Evolutionary conservation across 2,888 invertebrate species (phyloP), one percentile per base, ranked within the genome.

Genomic region (Ichneumoninae sp.): DNA sequence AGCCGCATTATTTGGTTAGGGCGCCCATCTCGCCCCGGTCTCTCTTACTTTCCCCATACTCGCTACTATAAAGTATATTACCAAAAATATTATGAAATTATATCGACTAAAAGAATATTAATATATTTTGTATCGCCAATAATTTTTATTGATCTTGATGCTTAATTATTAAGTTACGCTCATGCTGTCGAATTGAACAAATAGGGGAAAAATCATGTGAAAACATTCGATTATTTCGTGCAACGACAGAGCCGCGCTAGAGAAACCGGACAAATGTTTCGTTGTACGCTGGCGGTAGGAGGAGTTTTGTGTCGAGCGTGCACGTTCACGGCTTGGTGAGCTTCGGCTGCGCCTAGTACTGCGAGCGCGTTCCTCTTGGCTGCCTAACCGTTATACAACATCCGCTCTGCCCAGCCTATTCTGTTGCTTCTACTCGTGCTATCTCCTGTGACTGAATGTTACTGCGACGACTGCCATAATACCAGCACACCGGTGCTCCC

Each of bases 311-410:
- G 81, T 47, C 68, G 68, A 62, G 81, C 50, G 62, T 60, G 44
- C 16, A 40, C 62, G 77, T 84, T 84, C 74, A 81, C 81, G 77
- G 84, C 62, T 80, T 83, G 80, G 68, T 77, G 80, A 77, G 76
- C 68, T 77, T 84, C 72, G 68, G 76, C 68, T 76, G 65, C 83
- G 71, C 52, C 78, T 62, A 52, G 75, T 30, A 50, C 69, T 75
- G 72, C 68, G 85, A 79, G 79, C 83, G 72, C 92, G 93, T 93
- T 93, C 93, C 93, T 93, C 93, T 93, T 93, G 92, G 93, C 92
- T 93, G 93, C 89, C 92, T 93, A 93, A 93, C 93, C 93, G 93
- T 93, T 93, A 93, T 93, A 93, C 93, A 93, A 93, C 93, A 93
- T 93, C 93, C 93, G 93, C 90, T 93, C 92, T 89, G 86, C 90